phyloP scores from a whole-genome alignment of 2,888 invertebrate species.

The Plagodis dolabraria region DNA sequence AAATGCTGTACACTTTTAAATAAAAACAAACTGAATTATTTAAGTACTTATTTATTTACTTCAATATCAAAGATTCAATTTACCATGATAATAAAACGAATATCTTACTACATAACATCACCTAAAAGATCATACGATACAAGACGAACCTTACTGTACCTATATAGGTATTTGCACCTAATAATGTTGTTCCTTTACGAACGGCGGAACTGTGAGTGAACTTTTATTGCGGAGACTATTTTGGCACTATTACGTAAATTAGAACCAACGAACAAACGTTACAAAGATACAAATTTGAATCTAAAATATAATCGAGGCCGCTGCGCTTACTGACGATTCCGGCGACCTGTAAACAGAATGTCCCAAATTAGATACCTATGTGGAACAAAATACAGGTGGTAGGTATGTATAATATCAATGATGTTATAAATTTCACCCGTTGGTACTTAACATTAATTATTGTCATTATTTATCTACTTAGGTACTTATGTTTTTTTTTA shows the following conservation, averaged over 20 bases:
- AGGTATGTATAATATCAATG: too few species aligned
- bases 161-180: slow-evolving; percentile 53
- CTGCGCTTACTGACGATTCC: slow-evolving; percentile 75
- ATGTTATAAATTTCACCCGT: too few species aligned
- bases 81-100: slow-evolving; percentile 66
- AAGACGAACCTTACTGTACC: slow-evolving; percentile 56
- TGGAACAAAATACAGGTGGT: too few species aligned
- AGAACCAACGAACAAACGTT: slow-evolving; percentile 63
- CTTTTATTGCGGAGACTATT: slow-evolving; percentile 53
- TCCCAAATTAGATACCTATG: too few species aligned
- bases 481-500: too few species aligned
- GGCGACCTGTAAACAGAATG: slow-evolving; percentile 68
- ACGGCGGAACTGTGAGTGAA: slow-evolving; percentile 37
- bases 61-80: slow-evolving; percentile 68
- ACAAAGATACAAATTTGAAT: slow-evolving; percentile 52
- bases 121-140: slow-evolving; percentile 56
- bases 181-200: slow-evolving; percentile 34
- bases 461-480: too few species aligned
- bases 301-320: slow-evolving; percentile 51
- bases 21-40: slow-evolving; percentile 35
- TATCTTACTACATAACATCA: slow-evolving; percentile 54
- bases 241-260: slow-evolving; percentile 76
- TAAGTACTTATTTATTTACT: slow-evolving; percentile 68
- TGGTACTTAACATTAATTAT: too few species aligned
- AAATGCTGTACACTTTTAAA: too few species aligned